A percentile compares a stretch with the other conserved stretches of the same genome.
Evolutionary conservation across 2,888 invertebrate species (phyloP).

Genomic region (Phyto melanocephala): DNA sequence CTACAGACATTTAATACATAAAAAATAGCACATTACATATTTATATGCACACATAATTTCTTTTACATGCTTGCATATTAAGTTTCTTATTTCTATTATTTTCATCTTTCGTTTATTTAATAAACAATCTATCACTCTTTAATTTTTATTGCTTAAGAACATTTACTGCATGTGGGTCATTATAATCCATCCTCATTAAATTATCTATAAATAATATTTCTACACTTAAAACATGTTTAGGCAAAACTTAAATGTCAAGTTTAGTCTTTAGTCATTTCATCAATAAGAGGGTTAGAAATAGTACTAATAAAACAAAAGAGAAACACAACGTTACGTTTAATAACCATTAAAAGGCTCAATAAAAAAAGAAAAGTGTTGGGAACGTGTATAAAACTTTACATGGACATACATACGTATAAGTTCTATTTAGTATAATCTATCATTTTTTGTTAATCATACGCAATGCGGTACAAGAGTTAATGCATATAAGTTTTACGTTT

Average conservation of each 20-base stretch:
- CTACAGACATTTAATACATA: no score
- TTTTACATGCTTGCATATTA: no score
- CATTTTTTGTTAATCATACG: background rate
- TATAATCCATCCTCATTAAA: background rate
- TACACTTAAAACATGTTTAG: no score
- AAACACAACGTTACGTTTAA: background rate
- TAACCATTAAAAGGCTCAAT: background rate
- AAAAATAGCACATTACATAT: no score
- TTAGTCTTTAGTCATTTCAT: no score
- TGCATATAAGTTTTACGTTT: background rate
- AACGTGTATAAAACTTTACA: background rate
- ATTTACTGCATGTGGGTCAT: background rate
- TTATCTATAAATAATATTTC: background rate
- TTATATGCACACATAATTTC: no score
- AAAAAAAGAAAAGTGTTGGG: background rate
- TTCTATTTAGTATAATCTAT: background rate
- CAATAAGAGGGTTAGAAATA: background rate
- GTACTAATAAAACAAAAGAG: background rate
- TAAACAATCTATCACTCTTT: background rate
- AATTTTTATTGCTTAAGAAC: background rate
- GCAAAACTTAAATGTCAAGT: no score
- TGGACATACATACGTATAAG: slow-evolving; percentile 5
- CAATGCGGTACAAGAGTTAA: background rate
- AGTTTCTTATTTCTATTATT: no score
- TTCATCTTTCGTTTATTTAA: no score